Conservation (phyloP, 2,888 invertebrate genomes). For the Eupeodes latifasciatus region DNA sequence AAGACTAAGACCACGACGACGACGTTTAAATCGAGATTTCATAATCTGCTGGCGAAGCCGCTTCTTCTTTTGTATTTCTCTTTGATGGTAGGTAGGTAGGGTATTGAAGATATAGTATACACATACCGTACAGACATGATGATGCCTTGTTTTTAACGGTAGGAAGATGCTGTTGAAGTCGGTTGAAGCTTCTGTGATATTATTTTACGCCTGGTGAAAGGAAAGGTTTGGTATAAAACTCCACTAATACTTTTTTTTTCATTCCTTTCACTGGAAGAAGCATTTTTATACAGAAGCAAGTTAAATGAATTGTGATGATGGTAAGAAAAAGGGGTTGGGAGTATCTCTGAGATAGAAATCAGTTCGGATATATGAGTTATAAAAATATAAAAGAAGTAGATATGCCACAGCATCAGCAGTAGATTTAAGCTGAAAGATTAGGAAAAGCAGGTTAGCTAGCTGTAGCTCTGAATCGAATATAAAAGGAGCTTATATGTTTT, state of each 20-base stretch:
- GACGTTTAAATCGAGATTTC: slow-evolving; percentile 51
- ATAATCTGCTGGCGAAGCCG: slow-evolving; percentile 61
- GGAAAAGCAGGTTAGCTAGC: slow-evolving; percentile 12
- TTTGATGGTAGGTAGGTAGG: background rate
- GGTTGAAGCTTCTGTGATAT: slow-evolving; percentile 36
- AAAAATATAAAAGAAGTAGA: slow-evolving; percentile 26
- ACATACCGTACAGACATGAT: background rate
- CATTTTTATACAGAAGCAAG: slow-evolving; percentile 34
- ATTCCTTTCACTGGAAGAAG: slow-evolving; percentile 13
- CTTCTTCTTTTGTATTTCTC: slow-evolving; percentile 21
- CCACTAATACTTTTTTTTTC: background rate
- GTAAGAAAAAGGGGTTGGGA: slow-evolving; percentile 30
- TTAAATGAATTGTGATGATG: slow-evolving; percentile 57
- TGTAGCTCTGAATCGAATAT: background rate
- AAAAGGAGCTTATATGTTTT: slow-evolving; percentile 8
- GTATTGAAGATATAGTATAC: too few relatives aligned
- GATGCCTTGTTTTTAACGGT: background rate
- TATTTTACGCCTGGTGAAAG: slow-evolving; percentile 12
- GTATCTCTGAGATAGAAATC: slow-evolving; percentile 41
- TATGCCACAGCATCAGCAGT: slow-evolving; percentile 52
- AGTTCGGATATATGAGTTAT: background rate
- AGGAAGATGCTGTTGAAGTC: slow-evolving; percentile 37
- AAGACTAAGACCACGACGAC: background rate
- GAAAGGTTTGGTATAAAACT: slow-evolving; percentile 4
- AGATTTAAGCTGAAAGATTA: slow-evolving; percentile 54